phyloP scores from a whole-genome alignment of 53 echinoderm and acorn worm genomes.

The Zoroaster sp. region DNA sequence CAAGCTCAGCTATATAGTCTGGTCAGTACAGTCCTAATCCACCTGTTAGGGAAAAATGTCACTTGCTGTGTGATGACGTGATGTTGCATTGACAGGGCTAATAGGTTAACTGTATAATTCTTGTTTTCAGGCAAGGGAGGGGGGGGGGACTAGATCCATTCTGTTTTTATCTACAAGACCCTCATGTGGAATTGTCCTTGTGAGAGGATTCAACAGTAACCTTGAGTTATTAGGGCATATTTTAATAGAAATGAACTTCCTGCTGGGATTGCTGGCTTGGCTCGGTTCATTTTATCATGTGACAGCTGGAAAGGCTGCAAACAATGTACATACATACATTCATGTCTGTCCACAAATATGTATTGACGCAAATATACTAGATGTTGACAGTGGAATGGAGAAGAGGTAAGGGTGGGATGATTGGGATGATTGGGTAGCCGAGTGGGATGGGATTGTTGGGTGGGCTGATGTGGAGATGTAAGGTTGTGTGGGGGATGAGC shows the following conservation, averaged over 20 bases:
- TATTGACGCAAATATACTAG: not conserved
- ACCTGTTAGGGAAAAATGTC: not conserved
- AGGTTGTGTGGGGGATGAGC: too few relatives aligned
- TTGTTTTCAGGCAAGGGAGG: constrained; percentile 36
- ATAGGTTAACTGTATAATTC: constrained; percentile 53
- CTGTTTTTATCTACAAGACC: not conserved
- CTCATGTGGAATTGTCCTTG: not conserved
- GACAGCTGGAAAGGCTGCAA: not conserved
- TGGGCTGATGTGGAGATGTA: too few relatives aligned
- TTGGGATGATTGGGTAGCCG: too few relatives aligned
- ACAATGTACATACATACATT: not conserved
- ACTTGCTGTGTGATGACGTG: constrained; percentile 50
- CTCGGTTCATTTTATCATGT: not conserved
- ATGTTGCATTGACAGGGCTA: not conserved
- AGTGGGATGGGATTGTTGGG: too few relatives aligned
- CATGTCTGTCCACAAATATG: not conserved
- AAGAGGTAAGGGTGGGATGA: not conserved
- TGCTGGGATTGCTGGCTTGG: constrained; percentile 1
- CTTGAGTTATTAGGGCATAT: not conserved
- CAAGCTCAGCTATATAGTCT: not conserved
- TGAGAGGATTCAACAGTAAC: not conserved
- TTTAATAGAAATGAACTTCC: not conserved
- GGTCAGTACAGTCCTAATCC: not conserved
- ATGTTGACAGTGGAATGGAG: not conserved
- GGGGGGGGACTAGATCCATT: not conserved